Conservation (phyloP, 2,797 vertebrate species). For the Eulemur mongoz region DNA sequence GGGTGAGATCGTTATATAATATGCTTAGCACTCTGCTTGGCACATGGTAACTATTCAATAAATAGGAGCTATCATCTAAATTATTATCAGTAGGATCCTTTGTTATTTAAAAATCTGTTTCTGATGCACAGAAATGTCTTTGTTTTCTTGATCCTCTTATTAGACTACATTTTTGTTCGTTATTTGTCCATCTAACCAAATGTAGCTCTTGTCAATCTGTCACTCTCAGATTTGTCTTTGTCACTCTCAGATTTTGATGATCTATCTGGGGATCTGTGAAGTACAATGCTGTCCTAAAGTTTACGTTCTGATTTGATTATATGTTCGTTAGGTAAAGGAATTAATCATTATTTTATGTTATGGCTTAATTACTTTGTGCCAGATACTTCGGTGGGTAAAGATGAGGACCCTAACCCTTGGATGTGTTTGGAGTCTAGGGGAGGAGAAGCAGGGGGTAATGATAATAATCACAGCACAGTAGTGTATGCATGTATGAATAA, state of each 20-base stretch:
- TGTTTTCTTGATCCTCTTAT: neutral
- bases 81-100: neutral
- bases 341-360: neutral
- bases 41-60: neutral
- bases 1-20: neutral
- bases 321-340: neutral
- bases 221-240: neutral
- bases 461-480: neutral
- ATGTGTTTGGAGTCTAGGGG: neutral
- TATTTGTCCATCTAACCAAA: conserved; percentile 3
- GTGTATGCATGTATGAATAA: neutral
- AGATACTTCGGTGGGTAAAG: neutral
- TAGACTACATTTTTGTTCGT: neutral
- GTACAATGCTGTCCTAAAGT: neutral
- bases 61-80: neutral
- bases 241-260: neutral
- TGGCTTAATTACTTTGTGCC: neutral
- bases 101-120: neutral
- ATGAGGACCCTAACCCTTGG: neutral
- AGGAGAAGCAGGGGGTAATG: neutral
- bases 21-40: neutral
- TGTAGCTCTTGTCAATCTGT: neutral
- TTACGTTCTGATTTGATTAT: neutral
- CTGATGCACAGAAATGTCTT: neutral
- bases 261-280: neutral